A percentile compares a stretch with the other conserved stretches of the same genome.
These are phyloP conservation scores for Craseonycteris thonglongyai DNA, from an alignment of 2,113 vertebrate genomes.

Conservation along the genomic window DNA sequence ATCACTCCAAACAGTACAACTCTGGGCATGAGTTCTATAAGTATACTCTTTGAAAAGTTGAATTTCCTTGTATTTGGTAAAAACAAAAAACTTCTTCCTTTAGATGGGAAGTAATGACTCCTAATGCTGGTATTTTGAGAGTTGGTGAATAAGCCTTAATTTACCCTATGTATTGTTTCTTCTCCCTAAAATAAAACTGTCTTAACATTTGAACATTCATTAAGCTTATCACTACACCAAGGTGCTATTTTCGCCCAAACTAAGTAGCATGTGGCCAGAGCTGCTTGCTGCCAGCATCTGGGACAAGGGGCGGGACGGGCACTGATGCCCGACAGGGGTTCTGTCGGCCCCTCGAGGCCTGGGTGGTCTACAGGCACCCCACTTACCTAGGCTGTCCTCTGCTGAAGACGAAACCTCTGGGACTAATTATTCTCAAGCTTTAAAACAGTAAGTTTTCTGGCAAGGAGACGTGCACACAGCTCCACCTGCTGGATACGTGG, in stretches of 20 bases:
- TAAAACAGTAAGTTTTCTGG: neutral
- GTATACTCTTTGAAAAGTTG: neutral
- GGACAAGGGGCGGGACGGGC: too few species aligned
- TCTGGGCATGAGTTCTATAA: neutral
- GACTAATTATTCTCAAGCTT: neutral
- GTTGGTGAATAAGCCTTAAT: neutral
- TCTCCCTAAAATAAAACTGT: neutral
- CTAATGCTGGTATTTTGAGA: neutral
- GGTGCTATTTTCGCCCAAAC: neutral
- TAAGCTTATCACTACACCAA: neutral
- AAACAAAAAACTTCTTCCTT: neutral
- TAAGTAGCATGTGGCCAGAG: neutral
- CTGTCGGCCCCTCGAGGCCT: neutral
- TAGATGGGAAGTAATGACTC: neutral
- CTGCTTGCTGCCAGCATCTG: neutral
- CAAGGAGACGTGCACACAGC: neutral
- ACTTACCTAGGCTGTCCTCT: neutral
- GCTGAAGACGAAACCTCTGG: neutral
- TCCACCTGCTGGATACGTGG: conserved; percentile 53
- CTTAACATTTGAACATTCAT: neutral
- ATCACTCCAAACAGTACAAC: neutral
- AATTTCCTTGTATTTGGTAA: neutral
- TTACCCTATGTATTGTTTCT: neutral
- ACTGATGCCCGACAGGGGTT: neutral
- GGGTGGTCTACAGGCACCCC: neutral